These are phyloP conservation scores for Leucophenga varia DNA, from an alignment of 1,140 invertebrate species.

Conservation along the genomic window DNA sequence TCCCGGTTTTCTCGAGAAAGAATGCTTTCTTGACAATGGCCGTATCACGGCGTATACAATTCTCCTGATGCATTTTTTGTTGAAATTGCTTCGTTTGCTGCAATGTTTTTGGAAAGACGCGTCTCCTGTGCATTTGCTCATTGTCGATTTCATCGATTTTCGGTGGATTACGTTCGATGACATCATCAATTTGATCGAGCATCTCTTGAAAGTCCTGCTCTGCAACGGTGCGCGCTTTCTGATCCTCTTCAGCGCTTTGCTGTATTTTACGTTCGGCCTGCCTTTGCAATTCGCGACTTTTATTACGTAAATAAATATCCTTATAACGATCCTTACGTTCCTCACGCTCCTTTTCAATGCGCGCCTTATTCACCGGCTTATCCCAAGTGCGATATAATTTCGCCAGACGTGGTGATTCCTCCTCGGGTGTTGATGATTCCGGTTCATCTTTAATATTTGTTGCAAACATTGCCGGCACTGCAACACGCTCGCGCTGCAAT, in stretches of 20 bases:
- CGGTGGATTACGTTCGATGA: constrained; percentile 35
- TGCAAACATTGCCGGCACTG: constrained; percentile 22
- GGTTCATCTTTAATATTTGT: constrained; percentile 31
- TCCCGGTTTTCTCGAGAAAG: constrained; percentile 29
- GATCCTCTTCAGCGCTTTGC: constrained; percentile 20
- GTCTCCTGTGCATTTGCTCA: constrained; percentile 25
- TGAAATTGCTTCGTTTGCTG: constrained; percentile 41
- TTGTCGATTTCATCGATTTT: constrained; percentile 32
- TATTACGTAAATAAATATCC: constrained; percentile 36
- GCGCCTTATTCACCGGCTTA: constrained; percentile 31
- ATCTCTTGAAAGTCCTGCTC: constrained; percentile 28
- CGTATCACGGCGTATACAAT: constrained; percentile 31
- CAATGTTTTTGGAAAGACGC: constrained; percentile 41
- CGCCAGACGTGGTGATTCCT: constrained; percentile 15
- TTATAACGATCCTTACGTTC: constrained; percentile 39
- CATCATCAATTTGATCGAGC: constrained; percentile 36
- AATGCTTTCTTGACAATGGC: constrained; percentile 36
- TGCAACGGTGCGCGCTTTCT: constrained; percentile 28
- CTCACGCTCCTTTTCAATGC: constrained; percentile 27
- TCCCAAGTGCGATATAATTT: constrained; percentile 33
- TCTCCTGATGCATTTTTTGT: constrained; percentile 31
- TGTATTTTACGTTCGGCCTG: constrained; percentile 9
- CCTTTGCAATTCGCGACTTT: constrained; percentile 12
- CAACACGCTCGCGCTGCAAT: constrained; percentile 27
- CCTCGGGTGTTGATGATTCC: background rate